These are phyloP conservation scores for Tuta absoluta DNA, from an alignment of 2,888 invertebrate genomes.

Conservation along the genomic window DNA sequence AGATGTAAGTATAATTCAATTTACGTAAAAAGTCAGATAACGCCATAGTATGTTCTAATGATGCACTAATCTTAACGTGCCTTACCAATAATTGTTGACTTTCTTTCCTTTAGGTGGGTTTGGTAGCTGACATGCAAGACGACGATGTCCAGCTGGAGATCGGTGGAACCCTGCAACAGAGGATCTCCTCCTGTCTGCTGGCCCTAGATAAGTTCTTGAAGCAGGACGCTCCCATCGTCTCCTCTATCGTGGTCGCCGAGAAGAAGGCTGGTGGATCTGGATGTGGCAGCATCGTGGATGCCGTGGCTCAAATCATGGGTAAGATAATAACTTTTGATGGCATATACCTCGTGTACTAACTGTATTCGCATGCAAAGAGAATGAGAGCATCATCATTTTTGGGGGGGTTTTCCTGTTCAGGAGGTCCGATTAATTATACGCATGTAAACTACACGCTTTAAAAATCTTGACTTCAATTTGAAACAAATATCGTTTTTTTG, in stretches of 20 bases:
- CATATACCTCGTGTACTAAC: no score
- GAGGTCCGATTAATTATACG: no score
- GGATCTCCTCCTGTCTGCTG: slow-evolving; percentile 89
- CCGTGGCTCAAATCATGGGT: slow-evolving; percentile 86
- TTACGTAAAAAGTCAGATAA: background rate
- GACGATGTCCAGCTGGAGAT: slow-evolving; percentile 85
- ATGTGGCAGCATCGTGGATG: slow-evolving; percentile 85
- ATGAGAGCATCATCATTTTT: no score
- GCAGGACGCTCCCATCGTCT: slow-evolving; percentile 85
- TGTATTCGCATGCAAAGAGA: no score
- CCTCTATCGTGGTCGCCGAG: slow-evolving; percentile 93
- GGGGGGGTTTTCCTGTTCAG: no score
- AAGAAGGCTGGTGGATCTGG: slow-evolving; percentile 84
- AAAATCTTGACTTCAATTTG: no score
- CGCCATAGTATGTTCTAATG: background rate
- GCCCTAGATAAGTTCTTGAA: slow-evolving; percentile 88
- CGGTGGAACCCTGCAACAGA: slow-evolving; percentile 92
- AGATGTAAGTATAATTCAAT: slow-evolving; percentile 83
- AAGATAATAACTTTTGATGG: slow-evolving; percentile 27
- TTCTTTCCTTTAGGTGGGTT: slow-evolving; percentile 80
- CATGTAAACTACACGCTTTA: no score
- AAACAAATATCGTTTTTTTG: no score
- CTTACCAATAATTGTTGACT: background rate
- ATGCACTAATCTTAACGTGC: background rate
- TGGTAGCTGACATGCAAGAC: slow-evolving; percentile 88